These are phyloP conservation scores for Drosophila serrata DNA, from an alignment of 1,140 invertebrate genomes.

Conservation along the genomic window DNA sequence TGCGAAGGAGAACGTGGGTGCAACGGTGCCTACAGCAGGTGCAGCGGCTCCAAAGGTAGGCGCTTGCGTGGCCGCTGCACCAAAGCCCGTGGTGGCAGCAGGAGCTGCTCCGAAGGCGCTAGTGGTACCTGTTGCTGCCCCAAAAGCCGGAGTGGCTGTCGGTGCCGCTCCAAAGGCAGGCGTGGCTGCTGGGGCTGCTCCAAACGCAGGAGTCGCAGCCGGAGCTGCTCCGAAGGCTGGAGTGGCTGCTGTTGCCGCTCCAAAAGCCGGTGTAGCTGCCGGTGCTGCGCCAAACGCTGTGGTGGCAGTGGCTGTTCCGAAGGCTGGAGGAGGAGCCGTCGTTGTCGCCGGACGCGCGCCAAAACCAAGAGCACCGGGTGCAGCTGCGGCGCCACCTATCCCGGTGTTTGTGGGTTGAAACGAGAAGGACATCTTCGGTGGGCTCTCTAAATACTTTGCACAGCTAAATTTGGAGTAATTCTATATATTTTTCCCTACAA, in stretches of 20 bases:
- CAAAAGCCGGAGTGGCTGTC: slow-evolving; percentile 30
- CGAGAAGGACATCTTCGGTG: slow-evolving; percentile 69
- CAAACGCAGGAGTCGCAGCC: background rate
- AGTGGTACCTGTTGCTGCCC: slow-evolving; percentile 6
- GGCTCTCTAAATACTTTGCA: background rate
- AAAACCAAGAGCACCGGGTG: slow-evolving; percentile 64
- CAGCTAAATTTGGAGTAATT: slow-evolving; percentile 1
- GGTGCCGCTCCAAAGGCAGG: slow-evolving; percentile 3
- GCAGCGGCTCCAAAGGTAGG: slow-evolving; percentile 33
- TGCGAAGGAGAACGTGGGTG: slow-evolving; percentile 62
- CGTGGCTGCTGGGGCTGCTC: slow-evolving; percentile 1
- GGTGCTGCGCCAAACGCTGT: slow-evolving; percentile 47
- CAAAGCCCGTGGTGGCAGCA: slow-evolving; percentile 30
- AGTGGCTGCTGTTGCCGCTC: slow-evolving; percentile 7
- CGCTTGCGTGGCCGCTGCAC: slow-evolving; percentile 6
- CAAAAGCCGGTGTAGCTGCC: slow-evolving; percentile 26
- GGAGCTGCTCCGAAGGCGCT: slow-evolving; percentile 27
- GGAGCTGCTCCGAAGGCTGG: slow-evolving; percentile 31
- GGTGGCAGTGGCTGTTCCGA: slow-evolving; percentile 34
- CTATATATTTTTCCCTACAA: slow-evolving; percentile 9
- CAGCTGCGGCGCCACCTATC: slow-evolving; percentile 46
- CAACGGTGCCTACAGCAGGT: slow-evolving; percentile 58
- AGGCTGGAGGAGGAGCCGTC: slow-evolving; percentile 41
- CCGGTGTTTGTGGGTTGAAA: slow-evolving; percentile 62
- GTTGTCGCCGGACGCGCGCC: slow-evolving; percentile 60